A percentile compares a stretch with the other conserved stretches of the same genome.
phyloP scores from a whole-genome alignment of 2,888 invertebrate species.

The Harpalus rubripes region DNA sequence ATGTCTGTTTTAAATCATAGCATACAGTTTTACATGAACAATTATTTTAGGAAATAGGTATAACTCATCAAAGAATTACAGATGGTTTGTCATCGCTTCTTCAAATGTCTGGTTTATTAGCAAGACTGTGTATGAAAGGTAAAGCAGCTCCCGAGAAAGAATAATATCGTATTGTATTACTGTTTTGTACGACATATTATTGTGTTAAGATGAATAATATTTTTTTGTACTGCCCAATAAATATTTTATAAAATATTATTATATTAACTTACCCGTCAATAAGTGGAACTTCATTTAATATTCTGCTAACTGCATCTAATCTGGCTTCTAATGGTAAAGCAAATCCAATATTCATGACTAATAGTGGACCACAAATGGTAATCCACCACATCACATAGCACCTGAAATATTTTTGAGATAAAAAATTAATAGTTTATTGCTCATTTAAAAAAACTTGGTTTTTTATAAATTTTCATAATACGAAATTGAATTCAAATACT shows the following conservation, averaged over 20 bases:
- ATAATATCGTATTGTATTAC: neutral
- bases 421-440: too few species aligned
- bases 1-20: slow-evolving; percentile 68
- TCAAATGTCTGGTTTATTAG: slow-evolving; percentile 94
- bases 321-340: slow-evolving; percentile 44
- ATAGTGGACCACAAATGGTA: slow-evolving; percentile 36
- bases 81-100: slow-evolving; percentile 93
- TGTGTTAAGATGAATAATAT: neutral
- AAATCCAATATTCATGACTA: slow-evolving; percentile 32
- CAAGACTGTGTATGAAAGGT: slow-evolving; percentile 85
- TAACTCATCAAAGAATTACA: slow-evolving; percentile 93
- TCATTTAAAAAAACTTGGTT: too few species aligned
- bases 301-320: slow-evolving; percentile 36
- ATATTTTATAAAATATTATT: neutral
- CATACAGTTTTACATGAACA: neutral
- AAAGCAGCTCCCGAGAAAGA: slow-evolving; percentile 15
- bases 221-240: neutral
- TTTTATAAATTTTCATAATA: neutral
- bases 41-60: slow-evolving; percentile 88
- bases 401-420: neutral
- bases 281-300: slow-evolving; percentile 42
- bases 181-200: slow-evolving; percentile 7
- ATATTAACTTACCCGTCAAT: slow-evolving; percentile 46
- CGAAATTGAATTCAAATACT: too few species aligned
- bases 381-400: slow-evolving; percentile 37